Percentiles rank a stretch among this genome's conserved stretches.
These are phyloP conservation scores for Tragelaphus eurycerus DNA, from an alignment of 2,797 vertebrate species.

Conservation along the genomic window DNA sequence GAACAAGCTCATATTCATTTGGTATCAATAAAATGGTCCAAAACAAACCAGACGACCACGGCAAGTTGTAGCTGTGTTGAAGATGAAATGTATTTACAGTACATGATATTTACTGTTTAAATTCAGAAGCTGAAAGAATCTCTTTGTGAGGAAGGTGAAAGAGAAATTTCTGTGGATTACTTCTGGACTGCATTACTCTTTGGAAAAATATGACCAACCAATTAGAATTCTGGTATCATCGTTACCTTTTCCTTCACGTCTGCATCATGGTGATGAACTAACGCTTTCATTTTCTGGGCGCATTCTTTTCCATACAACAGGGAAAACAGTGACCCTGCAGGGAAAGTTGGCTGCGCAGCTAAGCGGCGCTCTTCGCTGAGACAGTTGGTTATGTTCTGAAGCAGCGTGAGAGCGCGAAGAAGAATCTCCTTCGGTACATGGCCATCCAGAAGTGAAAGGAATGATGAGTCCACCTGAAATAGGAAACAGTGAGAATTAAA, in stretches of 20 bases:
- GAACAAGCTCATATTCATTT: not conserved
- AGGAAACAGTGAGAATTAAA: constrained; percentile 42
- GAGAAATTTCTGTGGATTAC: not conserved
- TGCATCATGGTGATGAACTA: constrained; percentile 88
- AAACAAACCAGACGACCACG: not conserved
- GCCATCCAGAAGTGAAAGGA: constrained; percentile 89
- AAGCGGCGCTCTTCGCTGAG: constrained; percentile 82
- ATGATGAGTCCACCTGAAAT: constrained; percentile 89
- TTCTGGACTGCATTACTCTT: not conserved
- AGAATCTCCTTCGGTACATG: constrained; percentile 87
- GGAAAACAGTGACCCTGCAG: constrained; percentile 88
- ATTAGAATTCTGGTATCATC: constrained; percentile 81
- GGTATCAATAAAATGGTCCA: not conserved
- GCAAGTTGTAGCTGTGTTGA: not conserved
- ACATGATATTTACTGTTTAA: not conserved
- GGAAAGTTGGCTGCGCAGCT: constrained; percentile 79
- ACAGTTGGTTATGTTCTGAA: constrained; percentile 89
- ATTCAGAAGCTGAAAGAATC: not conserved
- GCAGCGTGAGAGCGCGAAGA: constrained; percentile 88
- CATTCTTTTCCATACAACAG: constrained; percentile 88
- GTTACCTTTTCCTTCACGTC: constrained; percentile 91
- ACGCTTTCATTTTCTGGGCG: constrained; percentile 86
- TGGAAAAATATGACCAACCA: not conserved
- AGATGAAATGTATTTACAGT: not conserved
- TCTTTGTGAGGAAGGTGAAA: not conserved